A percentile compares a stretch with the other conserved stretches of the same genome.
These are phyloP conservation scores for Myrmecophaga tridactyla DNA, from an alignment of 2,113 vertebrate species.

Conservation along the genomic window DNA sequence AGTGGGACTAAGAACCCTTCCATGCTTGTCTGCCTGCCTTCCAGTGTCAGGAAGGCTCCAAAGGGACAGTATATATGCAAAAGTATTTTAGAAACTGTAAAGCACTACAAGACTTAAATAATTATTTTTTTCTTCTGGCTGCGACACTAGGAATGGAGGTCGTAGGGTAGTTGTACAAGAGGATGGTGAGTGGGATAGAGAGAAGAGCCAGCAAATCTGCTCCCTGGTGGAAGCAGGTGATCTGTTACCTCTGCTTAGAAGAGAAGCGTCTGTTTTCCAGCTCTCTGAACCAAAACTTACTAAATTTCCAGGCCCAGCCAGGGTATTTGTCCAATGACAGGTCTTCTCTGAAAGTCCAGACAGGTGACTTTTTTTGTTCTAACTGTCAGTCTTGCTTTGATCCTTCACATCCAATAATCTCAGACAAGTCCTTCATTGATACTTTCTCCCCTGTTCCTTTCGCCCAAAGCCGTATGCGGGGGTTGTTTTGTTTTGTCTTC, in stretches of 20 bases:
- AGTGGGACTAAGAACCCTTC: background rate
- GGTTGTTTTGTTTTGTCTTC: conserved; percentile 1
- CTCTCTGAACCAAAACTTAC: background rate
- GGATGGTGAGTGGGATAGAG: background rate
- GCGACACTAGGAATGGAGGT: background rate
- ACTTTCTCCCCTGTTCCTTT: background rate
- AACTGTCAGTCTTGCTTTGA: background rate
- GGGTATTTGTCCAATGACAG: background rate
- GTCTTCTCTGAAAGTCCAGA: background rate
- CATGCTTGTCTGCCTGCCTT: background rate
- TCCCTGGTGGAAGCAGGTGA: background rate
- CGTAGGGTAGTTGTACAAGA: background rate
- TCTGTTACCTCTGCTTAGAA: background rate
- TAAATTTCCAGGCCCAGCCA: background rate
- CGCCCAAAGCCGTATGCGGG: background rate
- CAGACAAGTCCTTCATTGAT: conserved; percentile 47
- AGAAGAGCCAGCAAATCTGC: background rate
- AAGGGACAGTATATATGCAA: background rate
- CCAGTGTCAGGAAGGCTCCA: background rate
- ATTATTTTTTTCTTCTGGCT: conserved; percentile 4
- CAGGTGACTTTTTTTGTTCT: background rate
- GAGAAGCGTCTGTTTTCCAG: background rate
- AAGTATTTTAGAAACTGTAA: background rate
- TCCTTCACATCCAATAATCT: background rate
- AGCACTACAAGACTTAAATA: background rate